phyloP scores from a whole-genome alignment of 2,888 invertebrate species.

The Spodoptera littoralis region DNA sequence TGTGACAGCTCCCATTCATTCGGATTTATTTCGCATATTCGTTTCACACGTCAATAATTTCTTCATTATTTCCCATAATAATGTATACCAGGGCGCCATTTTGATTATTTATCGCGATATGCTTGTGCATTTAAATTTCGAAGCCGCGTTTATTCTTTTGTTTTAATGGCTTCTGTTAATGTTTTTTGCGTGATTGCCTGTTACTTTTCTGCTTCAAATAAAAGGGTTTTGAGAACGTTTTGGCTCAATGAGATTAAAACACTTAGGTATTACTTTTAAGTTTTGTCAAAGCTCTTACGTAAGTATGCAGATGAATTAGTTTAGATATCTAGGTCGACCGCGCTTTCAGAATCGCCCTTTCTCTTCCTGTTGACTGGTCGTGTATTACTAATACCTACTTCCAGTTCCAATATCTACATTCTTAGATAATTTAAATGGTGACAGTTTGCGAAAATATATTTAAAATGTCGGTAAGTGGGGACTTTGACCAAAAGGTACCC shows the following conservation, averaged over 20 bases:
- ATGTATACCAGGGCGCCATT: constrained; percentile 46
- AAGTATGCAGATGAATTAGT: too few relatives aligned
- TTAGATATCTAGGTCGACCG: constrained; percentile 13
- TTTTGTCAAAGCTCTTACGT: too few relatives aligned
- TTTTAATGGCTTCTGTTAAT: constrained; percentile 4
- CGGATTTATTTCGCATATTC: constrained; percentile 76
- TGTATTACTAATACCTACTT: constrained; percentile 9
- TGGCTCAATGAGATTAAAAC: not conserved
- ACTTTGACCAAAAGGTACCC: too few relatives aligned
- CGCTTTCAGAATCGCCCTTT: constrained; percentile 23
- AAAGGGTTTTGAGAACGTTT: not conserved
- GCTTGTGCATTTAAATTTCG: constrained; percentile 38
- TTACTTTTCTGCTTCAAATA: not conserved
- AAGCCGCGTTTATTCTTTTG: constrained; percentile 33
- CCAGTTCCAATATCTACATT: not conserved
- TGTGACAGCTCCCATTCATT: constrained; percentile 77
- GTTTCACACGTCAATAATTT: constrained; percentile 78
- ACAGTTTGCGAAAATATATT: too few relatives aligned
- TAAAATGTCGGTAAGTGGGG: too few relatives aligned
- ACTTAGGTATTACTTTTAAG: too few relatives aligned
- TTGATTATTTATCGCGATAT: constrained; percentile 43
- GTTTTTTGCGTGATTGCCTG: not conserved
- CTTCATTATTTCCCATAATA: constrained; percentile 65
- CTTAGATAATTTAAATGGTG: not conserved
- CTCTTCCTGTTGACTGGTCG: constrained; percentile 21